Evolutionary conservation across 2,888 invertebrate species (phyloP).

Genomic region (Tetropium fuscum): DNA sequence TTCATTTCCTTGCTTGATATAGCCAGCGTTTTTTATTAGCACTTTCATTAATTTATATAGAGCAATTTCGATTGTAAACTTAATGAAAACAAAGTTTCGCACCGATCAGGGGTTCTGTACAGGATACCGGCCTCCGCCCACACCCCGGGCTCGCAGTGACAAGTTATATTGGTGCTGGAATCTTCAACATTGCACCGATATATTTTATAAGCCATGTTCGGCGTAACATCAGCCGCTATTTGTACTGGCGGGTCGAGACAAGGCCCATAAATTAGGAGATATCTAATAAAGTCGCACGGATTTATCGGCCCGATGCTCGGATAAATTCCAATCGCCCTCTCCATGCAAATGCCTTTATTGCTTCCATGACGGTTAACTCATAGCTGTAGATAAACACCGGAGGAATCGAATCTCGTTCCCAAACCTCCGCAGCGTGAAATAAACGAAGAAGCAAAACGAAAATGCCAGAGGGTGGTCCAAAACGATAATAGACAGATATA

Average conservation of each 20-base stretch:
- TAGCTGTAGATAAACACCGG: neutral
- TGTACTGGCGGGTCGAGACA: slow-evolving; percentile 62
- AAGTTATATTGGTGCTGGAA: slow-evolving; percentile 48
- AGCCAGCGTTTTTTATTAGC: slow-evolving; percentile 40
- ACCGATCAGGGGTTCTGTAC: slow-evolving; percentile 34
- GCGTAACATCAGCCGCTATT: slow-evolving; percentile 58
- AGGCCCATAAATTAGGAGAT: slow-evolving; percentile 66
- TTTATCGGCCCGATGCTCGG: slow-evolving; percentile 64
- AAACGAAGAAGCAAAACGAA: too few species aligned
- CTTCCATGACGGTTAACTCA: slow-evolving; percentile 29
- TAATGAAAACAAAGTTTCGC: slow-evolving; percentile 47
- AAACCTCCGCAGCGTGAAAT: too few species aligned
- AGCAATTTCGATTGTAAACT: slow-evolving; percentile 47
- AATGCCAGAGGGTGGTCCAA: too few species aligned
- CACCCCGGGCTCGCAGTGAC: slow-evolving; percentile 39
- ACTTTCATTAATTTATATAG: slow-evolving; percentile 44
- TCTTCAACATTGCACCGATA: slow-evolving; percentile 52
- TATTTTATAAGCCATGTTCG: slow-evolving; percentile 59
- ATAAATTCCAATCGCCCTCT: slow-evolving; percentile 64
- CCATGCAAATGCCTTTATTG: slow-evolving; percentile 60
- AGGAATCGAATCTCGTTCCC: neutral
- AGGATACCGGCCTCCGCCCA: slow-evolving; percentile 20
- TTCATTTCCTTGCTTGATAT: slow-evolving; percentile 30
- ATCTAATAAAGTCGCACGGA: slow-evolving; percentile 67
- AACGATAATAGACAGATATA: too few species aligned